Evolutionary conservation across 2,113 vertebrate species (phyloP).

Genomic region (Hiodon tergisus): DNA sequence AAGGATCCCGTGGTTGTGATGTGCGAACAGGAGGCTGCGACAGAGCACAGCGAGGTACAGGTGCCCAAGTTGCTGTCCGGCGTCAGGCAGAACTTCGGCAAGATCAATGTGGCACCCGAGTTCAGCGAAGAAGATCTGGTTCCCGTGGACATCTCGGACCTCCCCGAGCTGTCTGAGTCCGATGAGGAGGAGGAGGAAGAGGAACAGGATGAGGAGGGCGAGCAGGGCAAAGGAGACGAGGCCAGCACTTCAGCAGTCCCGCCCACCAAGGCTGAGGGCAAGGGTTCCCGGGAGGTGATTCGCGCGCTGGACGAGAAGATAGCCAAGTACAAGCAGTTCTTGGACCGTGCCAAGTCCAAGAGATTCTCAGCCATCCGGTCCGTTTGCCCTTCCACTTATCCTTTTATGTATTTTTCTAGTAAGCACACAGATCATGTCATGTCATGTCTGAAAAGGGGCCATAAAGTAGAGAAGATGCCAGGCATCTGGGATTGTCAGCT

Average conservation of each 20-base stretch:
- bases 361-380: conserved; percentile 92
- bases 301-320: conserved; percentile 86
- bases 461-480: background rate
- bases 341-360: conserved; percentile 87
- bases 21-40: conserved; percentile 30
- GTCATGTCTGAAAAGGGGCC: too few relatives aligned
- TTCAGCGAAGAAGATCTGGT: conserved; percentile 86
- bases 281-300: conserved; percentile 62
- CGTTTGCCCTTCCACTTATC: conserved; percentile 17
- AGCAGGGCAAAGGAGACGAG: conserved; percentile 24
- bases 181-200: conserved; percentile 55
- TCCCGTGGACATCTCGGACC: conserved; percentile 78
- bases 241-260: background rate
- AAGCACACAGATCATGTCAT: conserved; percentile 11
- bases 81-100: conserved; percentile 88
- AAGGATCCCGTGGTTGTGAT: background rate
- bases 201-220: conserved; percentile 7
- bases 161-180: conserved; percentile 60
- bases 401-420: conserved; percentile 24
- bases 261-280: conserved; percentile 21
- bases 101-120: conserved; percentile 83
- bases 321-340: conserved; percentile 84
- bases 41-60: conserved; percentile 45
- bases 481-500: conserved; percentile 13
- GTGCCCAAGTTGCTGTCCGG: conserved; percentile 72